Base-by-base conservation (phyloP, 2,888 invertebrate genomes). In the Thereva nobilitata region DNA sequence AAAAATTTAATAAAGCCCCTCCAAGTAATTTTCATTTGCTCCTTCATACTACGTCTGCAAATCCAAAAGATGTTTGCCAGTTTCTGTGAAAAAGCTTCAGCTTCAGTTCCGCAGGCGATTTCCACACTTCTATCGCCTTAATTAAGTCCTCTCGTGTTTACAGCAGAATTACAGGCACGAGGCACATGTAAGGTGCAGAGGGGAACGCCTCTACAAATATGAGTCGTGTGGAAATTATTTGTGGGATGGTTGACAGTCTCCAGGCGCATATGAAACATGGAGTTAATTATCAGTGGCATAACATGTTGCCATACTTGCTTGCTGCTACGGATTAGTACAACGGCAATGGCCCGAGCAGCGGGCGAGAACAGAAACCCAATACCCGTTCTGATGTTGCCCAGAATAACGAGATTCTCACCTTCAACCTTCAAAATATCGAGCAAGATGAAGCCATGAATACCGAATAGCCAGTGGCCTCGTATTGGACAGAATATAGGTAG, bases 261-360 rank as follows among this genome's bases (percentile, higher is more conserved):
- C 61, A 49, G 49, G 8, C 61, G 50, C 41, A 40, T 12, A 50
- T 50, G 38, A 38, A 23, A 41, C 50, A 34, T 40, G 9, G 50
- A 61, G 49, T 61, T 61, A 61, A 61, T 61, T 61, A 61, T 41
- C 23, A 23, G 42, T 45, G 40, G 61, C 61, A 40, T 41, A 61
- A 61, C 50, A 50, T 41, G 40, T 34, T 5, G 61, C 50, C 9
- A 1, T 34, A 23, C 50, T 49, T 35, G 23, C 50, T 49, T 35
- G 23, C 23, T 23, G 49, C 8, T 50, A 49, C 34, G 38, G 50
- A 61, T 50, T 61, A 50, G 50, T 12, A 12, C 7, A 41, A 41
- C 50, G 41, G 12, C 6, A n/a, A 38, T 40, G 61, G 44, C 10
- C 23, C 44, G n/a, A 37, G 6, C 61, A 59, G 34, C 4, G 38